Percentiles rank a stretch among this genome's conserved stretches.
Conservation (phyloP, 2,888 invertebrate genomes). For the Argynnis bischoffii region DNA sequence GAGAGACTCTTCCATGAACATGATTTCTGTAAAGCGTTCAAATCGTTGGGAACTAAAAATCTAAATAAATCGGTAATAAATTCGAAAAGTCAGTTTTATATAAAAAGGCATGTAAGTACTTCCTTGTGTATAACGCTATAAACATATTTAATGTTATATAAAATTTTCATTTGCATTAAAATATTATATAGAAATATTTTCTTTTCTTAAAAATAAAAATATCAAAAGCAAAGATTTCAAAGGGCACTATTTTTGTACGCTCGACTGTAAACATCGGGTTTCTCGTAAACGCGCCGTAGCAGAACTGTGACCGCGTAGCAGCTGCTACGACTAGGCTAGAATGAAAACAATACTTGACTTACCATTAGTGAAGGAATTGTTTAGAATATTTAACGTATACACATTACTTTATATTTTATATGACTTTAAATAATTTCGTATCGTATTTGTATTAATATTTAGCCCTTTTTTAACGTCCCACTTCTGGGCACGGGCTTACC, state of each 20-base stretch:
- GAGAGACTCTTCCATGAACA: too few species aligned
- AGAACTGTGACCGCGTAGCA: conserved; percentile 25
- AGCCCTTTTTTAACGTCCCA: too few species aligned
- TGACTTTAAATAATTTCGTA: neutral
- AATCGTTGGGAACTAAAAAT: too few species aligned
- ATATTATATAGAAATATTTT: neutral
- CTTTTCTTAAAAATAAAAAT: conserved; percentile 17
- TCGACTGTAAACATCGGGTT: conserved; percentile 22
- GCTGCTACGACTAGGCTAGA: conserved; percentile 20
- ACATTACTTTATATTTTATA: neutral
- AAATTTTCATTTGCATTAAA: conserved; percentile 2
- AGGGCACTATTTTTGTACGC: conserved; percentile 28
- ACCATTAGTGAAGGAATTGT: neutral
- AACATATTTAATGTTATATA: conserved; percentile 1
- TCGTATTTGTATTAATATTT: neutral
- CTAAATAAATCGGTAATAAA: too few species aligned
- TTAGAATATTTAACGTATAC: neutral
- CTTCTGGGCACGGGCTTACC: too few species aligned
- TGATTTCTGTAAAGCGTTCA: too few species aligned
- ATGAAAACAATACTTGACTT: conserved; percentile 14
- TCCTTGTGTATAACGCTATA: too few species aligned
- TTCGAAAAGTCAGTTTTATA: too few species aligned
- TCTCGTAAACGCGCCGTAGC: conserved; percentile 20
- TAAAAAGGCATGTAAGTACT: too few species aligned
- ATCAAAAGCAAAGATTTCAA: conserved; percentile 28